Base-by-base conservation (phyloP, 2,888 invertebrate genomes). In the Mesopsocus fuscifrons region DNA sequence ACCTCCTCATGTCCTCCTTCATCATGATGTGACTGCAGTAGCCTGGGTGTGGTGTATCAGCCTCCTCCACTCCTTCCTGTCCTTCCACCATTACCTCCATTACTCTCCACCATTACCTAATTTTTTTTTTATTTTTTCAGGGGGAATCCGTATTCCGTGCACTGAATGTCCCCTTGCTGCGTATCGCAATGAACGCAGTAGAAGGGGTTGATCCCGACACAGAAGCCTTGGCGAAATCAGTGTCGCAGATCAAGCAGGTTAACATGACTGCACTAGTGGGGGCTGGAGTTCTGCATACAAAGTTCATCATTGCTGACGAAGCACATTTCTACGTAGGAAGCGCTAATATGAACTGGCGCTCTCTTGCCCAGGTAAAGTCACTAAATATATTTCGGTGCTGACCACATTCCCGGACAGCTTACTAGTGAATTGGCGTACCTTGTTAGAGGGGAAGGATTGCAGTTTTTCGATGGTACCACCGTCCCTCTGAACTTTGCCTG, bases 301-400 rank as follows among this genome's bases (percentile, higher is more conserved):
- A 97, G 64, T 69, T 95, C 50, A 92, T 91, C 91, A 69, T 95
- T 15, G 71, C 89, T 31, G 97, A 97, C 59, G 67, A 77, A 44
- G 71, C 71, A 52, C 87, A 92, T 60, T 75, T 91, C 51, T 98
- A 94, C 60, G 69, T 98, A 41, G 97, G 97, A 40, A 91, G 92
- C 57, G 94, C 95, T 9, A 97, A 97, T 59, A 85, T 94, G 78
- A 95, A 97, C 61, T 98, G 95, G 95, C 68, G 94, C 49, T 79
- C 95, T 0, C 69, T 97, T 6, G 88, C 91, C 2, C 94, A 97
- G 70, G 84, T 83, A 57, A 46, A 17, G 44, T 34, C 41, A n/a
- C 32, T 16, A 26, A n/a, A n/a, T n/a, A n/a, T n/a, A n/a, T 42
- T 17, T 13, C 9, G 33, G 32, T 18, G 23, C 22, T 33, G 30